phyloP scores from a whole-genome alignment of 2,888 invertebrate genomes.

The Sinelater perroti region DNA sequence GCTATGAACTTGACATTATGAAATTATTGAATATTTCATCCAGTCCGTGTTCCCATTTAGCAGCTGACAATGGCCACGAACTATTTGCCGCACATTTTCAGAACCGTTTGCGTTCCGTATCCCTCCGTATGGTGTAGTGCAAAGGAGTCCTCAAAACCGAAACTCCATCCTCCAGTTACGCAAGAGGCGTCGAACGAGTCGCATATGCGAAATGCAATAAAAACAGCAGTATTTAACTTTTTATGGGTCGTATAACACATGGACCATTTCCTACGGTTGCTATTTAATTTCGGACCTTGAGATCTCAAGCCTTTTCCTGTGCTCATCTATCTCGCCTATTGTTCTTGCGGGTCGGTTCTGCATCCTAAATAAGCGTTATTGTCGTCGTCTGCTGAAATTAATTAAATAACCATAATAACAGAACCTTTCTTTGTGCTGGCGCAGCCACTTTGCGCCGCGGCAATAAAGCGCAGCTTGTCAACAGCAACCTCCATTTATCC shows the following conservation, averaged over 20 bases:
- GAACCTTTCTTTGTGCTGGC: conserved; percentile 20
- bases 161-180: conserved; percentile 10
- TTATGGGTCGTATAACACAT: conserved; percentile 53
- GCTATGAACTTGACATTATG: conserved; percentile 9
- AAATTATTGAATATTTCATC: background rate
- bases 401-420: conserved; percentile 21
- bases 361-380: conserved; percentile 27
- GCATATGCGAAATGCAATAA: conserved; percentile 35
- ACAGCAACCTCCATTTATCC: conserved; percentile 25
- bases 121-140: too few relatives aligned
- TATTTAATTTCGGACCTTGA: conserved; percentile 51
- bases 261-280: conserved; percentile 49
- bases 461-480: conserved; percentile 22
- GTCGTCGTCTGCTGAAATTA: conserved; percentile 24
- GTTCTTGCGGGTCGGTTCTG: conserved; percentile 41
- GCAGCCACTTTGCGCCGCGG: conserved; percentile 3
- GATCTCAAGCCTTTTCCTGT: conserved; percentile 49
- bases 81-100: too few relatives aligned
- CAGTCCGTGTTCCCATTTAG: too few relatives aligned
- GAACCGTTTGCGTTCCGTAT: too few relatives aligned
- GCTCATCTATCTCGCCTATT: conserved; percentile 47
- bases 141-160: too few relatives aligned
- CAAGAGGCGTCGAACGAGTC: conserved; percentile 13
- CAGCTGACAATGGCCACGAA: too few relatives aligned
- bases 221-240: conserved; percentile 40